Evolutionary conservation across 2,797 vertebrate genomes (phyloP), one percentile per base, ranked within the genome.

Genomic region (Megaceryle alcyon): DNA sequence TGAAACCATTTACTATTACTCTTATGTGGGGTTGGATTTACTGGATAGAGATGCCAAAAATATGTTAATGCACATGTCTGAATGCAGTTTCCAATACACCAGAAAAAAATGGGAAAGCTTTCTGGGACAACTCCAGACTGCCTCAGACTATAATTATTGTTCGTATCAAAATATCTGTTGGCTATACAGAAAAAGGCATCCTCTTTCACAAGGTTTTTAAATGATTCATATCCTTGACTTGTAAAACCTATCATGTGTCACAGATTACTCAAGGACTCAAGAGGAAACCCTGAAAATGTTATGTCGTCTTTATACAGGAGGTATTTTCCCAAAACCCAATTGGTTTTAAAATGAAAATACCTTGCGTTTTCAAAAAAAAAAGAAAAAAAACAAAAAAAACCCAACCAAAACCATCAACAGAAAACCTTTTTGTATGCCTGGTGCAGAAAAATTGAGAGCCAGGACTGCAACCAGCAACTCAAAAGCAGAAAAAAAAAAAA

Each of bases 191-290:
- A 92, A 86, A 84, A 91, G 37, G 9, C 51, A 80, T 75, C 92
- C 56, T 86, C 57, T 73, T 79, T 86, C 57, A 68, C 0, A 8
- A 53, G 35, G 20, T 63, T 89, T 94, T 85, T 41, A 64, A 94
- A 91, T 89, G 3, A 94, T 78, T 95, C 72, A 86, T 71, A 81
- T 65, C 82, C 65, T 81, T 92, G 71, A 89, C 68, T 95, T 68
- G 46, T 59, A 91, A 95, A 93, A 89, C 64, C 20, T 82, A 63
- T 94, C 81, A 83, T 88, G 79, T 91, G 79, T 85, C 72, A 95
- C 37, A 92, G 81, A 91, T 78, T 88, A 70, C 54, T 87, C 82
- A 91, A 46, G 54, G 72, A 90, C 76, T 93, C 20, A 81, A 60
- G 79, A 89, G 39, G 23, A 92, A 94, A 92, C 5, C 8, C 80